A percentile compares a stretch with the other conserved stretches of the same genome.
Evolutionary conservation across 1,140 invertebrate species (phyloP).

Genomic region (Branchinecta lynchi): DNA sequence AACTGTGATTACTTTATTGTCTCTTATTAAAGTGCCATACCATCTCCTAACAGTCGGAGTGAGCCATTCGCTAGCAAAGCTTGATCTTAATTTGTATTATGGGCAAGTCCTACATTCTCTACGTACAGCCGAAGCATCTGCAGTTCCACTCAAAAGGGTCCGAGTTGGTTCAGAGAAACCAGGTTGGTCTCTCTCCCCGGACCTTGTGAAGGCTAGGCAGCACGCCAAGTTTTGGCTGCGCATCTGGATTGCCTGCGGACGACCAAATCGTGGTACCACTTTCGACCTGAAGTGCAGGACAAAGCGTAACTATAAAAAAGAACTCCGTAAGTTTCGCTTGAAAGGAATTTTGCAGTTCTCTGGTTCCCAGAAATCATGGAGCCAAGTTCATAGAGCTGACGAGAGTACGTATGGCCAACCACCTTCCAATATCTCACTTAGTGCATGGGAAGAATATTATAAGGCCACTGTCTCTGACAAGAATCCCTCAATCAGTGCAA

Average conservation of each 20-base stretch:
- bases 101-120: constrained; percentile 9
- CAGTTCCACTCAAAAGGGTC: constrained; percentile 10
- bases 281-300: constrained; percentile 7
- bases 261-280: background rate
- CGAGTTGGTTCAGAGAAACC: constrained; percentile 9
- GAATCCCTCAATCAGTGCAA: constrained; percentile 7
- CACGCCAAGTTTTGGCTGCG: constrained; percentile 2
- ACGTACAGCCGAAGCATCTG: background rate
- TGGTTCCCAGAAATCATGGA: background rate
- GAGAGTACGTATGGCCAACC: background rate
- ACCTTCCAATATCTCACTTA: constrained; percentile 3
- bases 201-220: constrained; percentile 10
- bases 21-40: constrained; percentile 10
- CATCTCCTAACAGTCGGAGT: constrained; percentile 8
- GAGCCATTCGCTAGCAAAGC: background rate
- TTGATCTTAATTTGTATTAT: constrained; percentile 11
- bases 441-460: constrained; percentile 11
- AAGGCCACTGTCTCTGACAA: constrained; percentile 1
- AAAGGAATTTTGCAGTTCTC: constrained; percentile 3
- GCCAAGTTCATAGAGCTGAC: background rate
- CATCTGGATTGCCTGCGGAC: constrained; percentile 1
- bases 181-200: constrained; percentile 8
- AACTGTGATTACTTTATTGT: constrained; percentile 7
- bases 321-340: constrained; percentile 4
- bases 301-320: constrained; percentile 10